These are phyloP conservation scores for Drosophila melanogaster DNA, from an alignment of 1,140 invertebrate species.

Conservation along the genomic window Release_6_plus_ISO1_MT NC_004354.4:20867501-20868000, in stretches of 20 bases:
- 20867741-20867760: constrained; percentile 45
- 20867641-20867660: constrained; percentile 68
- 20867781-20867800: not conserved
- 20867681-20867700: constrained; percentile 23
- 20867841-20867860: constrained; percentile 7
- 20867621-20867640: constrained; percentile 72
- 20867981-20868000: too few species aligned
- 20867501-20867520: not conserved
- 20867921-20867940: not conserved
- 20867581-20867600: not conserved
- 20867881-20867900: not conserved
- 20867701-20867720: constrained; percentile 13
- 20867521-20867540: constrained; percentile 41
- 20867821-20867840: not conserved
- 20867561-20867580: constrained; percentile 43
- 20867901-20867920: not conserved
- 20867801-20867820: not conserved
- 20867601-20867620: constrained; percentile 18
- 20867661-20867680: constrained; percentile 34
- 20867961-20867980: not conserved
- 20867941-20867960: not conserved
- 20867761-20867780: not conserved
- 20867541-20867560: constrained; percentile 71
- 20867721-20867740: constrained; percentile 46
- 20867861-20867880: not conserved